A percentile compares a stretch with the other conserved stretches of the same genome.
Evolutionary conservation across 2,113 vertebrate genomes (phyloP).

Genomic region (Pterocles gutturalis): DNA sequence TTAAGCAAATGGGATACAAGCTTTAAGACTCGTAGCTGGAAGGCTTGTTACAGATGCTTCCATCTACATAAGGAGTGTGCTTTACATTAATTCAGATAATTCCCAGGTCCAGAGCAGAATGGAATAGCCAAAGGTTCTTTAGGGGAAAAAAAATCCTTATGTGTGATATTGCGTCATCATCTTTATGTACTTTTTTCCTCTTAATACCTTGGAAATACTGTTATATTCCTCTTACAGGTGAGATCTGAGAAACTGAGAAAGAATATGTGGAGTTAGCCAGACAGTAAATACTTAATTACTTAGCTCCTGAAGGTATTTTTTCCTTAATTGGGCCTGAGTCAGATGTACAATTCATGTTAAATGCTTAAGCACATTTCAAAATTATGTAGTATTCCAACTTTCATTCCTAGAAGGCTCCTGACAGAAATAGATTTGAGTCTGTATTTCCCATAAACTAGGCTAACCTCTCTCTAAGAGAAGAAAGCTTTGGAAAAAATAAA

Average conservation of each 20-base stretch:
- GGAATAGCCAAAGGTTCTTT: not conserved
- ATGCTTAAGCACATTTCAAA: not conserved
- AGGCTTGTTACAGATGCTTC: not conserved
- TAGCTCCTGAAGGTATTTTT: not conserved
- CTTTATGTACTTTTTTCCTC: not conserved
- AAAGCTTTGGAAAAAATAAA: not conserved
- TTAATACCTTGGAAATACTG: not conserved
- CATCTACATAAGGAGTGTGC: fast-evolving
- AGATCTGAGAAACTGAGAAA: not conserved
- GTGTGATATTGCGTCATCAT: not conserved
- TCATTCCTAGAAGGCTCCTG: not conserved
- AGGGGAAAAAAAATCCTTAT: not conserved
- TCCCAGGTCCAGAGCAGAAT: not conserved
- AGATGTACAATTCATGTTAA: not conserved
- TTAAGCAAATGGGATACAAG: not conserved
- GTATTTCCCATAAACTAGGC: not conserved
- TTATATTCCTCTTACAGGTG: not conserved
- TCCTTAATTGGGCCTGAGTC: not conserved
- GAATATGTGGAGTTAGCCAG: not conserved
- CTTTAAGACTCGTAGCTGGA: not conserved
- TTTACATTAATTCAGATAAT: not conserved
- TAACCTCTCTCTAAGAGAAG: not conserved
- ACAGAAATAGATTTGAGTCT: not conserved
- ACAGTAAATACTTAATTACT: not conserved
- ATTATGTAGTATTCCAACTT: not conserved